Evolutionary conservation across 2,113 vertebrate genomes (phyloP), one percentile per base, ranked within the genome.

Genomic region (Paracanthobrama guichenoti): DNA sequence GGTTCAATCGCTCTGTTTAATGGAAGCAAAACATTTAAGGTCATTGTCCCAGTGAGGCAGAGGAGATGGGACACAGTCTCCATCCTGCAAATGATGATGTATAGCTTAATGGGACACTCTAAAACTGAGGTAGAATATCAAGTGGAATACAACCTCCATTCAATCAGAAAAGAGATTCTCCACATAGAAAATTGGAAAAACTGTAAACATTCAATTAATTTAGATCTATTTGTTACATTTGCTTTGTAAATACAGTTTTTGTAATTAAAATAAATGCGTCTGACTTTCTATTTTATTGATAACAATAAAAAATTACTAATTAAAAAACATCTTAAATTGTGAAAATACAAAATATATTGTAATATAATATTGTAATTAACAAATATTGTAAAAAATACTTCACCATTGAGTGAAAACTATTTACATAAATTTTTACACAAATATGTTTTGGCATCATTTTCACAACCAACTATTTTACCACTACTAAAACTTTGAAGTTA

Each of bases 1-100:
- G 74, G 59, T 75, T 82, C 74, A 85, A 55, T 79, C 55, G 44
- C 84, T 80, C 73, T 64, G 42, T 42, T 64, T 88, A 77, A 85
- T 79, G 80, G 31, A 67, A 82, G 50, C 4, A 50, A 62, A 62
- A 71, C 3, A 20, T 74, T 81, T 82, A 80, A 81, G 71, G 46
- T 44, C 66, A 42, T 53, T 67, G 69, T 72, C 44, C 24, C 50
- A 46, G 57, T 4, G 50, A 78, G 5, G 66, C 39, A 18, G 79
- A 11, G 16, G 39, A 72, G 81, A 64, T 50, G 73, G 20, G 13
- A 14, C 20, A 1, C 16, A 55, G 64, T 35, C 35, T 53, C 44
- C 26, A 42, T 75, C 48, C 8, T 76, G 18, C 77, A 79, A 74
- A 75, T 53, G 59, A 78, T 69, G 74, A 83, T 74, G 48, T 66